Percentiles rank a stretch among this genome's conserved stretches.
Evolutionary conservation across 2,888 invertebrate genomes (phyloP).

Genomic region (Coleophora flavipennella): DNA sequence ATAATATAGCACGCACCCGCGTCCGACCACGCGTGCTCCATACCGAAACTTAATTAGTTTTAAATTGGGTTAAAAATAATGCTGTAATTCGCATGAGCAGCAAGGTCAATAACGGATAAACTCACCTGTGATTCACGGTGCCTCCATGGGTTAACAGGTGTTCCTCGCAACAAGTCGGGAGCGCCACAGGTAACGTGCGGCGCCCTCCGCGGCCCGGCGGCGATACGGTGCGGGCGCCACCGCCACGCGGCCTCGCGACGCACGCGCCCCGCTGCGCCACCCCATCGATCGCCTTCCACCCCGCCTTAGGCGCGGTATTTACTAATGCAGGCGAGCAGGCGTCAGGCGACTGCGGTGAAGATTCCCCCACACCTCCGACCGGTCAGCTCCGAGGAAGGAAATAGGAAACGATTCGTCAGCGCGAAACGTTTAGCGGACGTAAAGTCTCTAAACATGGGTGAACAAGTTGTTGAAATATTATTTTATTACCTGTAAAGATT

Average conservation of each 20-base stretch:
- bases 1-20: slow-evolving; percentile 12
- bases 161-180: slow-evolving; percentile 59
- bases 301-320: slow-evolving; percentile 52
- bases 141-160: slow-evolving; percentile 65
- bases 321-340: slow-evolving; percentile 40
- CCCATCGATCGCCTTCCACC: slow-evolving; percentile 13
- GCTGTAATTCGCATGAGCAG: slow-evolving; percentile 12
- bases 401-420: slow-evolving; percentile 1
- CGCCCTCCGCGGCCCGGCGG: slow-evolving; percentile 40
- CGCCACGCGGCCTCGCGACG: slow-evolving; percentile 40
- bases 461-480: background rate
- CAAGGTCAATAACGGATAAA: slow-evolving; percentile 4
- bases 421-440: background rate
- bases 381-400: background rate
- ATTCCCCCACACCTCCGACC: too few species aligned
- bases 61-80: slow-evolving; percentile 4
- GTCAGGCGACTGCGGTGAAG: too few species aligned
- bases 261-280: slow-evolving; percentile 30
- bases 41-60: slow-evolving; percentile 14
- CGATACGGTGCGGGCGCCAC: slow-evolving; percentile 53
- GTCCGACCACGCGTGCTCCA: slow-evolving; percentile 18
- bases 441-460: background rate
- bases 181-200: slow-evolving; percentile 35
- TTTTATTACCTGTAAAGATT: too few species aligned
- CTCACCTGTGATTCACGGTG: slow-evolving; percentile 55